Evolutionary conservation across 1,140 invertebrate species (phyloP).

Genomic region (Panagrolaimus sp.): DNA sequence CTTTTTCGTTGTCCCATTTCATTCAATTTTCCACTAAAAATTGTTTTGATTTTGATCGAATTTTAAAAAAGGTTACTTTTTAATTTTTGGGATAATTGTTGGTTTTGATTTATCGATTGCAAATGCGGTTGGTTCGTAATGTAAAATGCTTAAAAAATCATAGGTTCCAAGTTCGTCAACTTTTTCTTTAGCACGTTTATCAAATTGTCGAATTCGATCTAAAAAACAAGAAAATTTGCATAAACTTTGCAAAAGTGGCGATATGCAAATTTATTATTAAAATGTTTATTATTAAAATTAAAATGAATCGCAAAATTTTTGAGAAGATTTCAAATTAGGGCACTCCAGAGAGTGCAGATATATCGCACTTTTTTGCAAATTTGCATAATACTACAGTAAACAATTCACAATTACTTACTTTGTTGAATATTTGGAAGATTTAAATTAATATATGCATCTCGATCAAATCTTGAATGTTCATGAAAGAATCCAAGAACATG

Average conservation of each 20-base stretch:
- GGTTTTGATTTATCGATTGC: constrained; percentile 27
- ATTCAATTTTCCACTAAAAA: constrained; percentile 14
- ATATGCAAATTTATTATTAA: too few relatives aligned
- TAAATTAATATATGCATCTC: constrained; percentile 27
- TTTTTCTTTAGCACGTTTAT: constrained; percentile 22
- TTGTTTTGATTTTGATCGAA: background rate
- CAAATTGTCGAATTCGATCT: constrained; percentile 31
- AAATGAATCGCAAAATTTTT: too few relatives aligned
- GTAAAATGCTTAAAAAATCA: constrained; percentile 32
- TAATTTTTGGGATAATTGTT: constrained; percentile 23
- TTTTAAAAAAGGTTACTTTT: constrained; percentile 9
- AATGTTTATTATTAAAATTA: too few relatives aligned
- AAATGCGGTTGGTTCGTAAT: constrained; percentile 34
- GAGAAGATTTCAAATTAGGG: too few relatives aligned
- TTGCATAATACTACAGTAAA: too few relatives aligned
- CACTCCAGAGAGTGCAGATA: background rate
- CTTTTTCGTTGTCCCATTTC: constrained; percentile 27
- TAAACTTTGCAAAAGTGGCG: too few relatives aligned
- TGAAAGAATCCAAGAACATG: constrained; percentile 34
- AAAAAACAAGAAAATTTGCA: constrained; percentile 9
- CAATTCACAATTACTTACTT: constrained; percentile 18
- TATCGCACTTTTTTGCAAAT: background rate
- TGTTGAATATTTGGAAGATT: constrained; percentile 27
- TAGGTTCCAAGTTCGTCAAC: constrained; percentile 26
- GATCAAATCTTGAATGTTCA: constrained; percentile 33